Conservation (phyloP, 35 echinoderm and acorn worm genomes). For the Diadema setosum region DNA sequence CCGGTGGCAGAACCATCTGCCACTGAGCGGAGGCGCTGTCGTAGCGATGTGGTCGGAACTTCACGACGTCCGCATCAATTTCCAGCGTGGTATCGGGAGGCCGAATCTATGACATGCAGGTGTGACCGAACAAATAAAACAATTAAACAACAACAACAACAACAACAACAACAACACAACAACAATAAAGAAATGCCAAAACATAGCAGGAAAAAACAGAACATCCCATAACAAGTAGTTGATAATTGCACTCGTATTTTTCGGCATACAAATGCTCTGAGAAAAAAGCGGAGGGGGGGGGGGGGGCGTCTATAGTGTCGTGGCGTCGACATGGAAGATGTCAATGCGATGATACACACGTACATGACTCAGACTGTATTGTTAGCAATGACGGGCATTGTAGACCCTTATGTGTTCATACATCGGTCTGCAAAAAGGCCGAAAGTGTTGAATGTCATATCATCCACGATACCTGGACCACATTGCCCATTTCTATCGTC, state of each 20-base stretch:
- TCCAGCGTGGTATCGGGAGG: slow-evolving; percentile 36
- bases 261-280: not conserved
- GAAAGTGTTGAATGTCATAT: no score
- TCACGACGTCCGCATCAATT: slow-evolving; percentile 53
- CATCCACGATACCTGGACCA: no score
- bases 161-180: no score
- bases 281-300: not conserved
- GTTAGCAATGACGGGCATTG: no score
- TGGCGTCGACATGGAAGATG: no score
- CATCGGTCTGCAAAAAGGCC: no score
- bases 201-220: not conserved
- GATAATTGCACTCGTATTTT: not conserved
- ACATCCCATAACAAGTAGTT: not conserved
- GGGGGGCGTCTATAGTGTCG: no score
- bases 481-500: no score
- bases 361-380: no score
- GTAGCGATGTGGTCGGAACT: slow-evolving; percentile 49
- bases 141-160: no score
- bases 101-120: not conserved
- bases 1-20: slow-evolving; percentile 47
- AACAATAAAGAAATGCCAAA: not conserved
- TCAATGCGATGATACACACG: no score
- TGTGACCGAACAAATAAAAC: not conserved
- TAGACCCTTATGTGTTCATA: no score
- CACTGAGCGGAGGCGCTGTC: slow-evolving; percentile 40